A percentile compares a stretch with the other conserved stretches of the same genome.
phyloP scores from a whole-genome alignment of 2,888 invertebrate species.

The Philhelius pedissequus region DNA sequence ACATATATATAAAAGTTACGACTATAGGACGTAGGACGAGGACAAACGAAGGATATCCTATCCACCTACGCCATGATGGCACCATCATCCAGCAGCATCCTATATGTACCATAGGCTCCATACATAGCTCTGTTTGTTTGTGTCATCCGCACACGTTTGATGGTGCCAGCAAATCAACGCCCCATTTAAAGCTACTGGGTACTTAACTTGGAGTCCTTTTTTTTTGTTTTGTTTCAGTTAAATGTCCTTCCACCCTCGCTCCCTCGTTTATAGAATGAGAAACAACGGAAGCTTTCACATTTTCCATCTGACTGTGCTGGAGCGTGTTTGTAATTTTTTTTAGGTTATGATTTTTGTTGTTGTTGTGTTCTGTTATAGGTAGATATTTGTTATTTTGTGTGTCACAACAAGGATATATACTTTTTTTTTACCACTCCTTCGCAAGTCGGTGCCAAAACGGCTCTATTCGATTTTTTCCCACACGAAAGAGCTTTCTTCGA shows the following conservation, averaged over 20 bases:
- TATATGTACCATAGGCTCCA: conserved; percentile 59
- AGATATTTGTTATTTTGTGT: neutral
- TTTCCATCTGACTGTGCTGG: conserved; percentile 18
- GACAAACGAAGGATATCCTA: conserved; percentile 24
- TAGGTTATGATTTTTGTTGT: conserved; percentile 49
- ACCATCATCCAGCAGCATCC: conserved; percentile 13
- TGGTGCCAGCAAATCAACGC: conserved; percentile 61
- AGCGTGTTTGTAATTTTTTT: conserved; percentile 34
- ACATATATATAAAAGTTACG: neutral
- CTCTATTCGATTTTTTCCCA: conserved; percentile 40
- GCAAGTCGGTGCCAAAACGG: conserved; percentile 10
- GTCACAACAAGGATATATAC: conserved; percentile 36
- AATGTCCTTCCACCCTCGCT: conserved; percentile 35
- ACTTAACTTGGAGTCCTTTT: conserved; percentile 25
- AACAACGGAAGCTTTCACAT: conserved; percentile 37
- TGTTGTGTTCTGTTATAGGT: neutral
- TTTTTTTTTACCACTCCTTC: conserved; percentile 54
- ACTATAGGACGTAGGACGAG: neutral
- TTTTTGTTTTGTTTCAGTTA: neutral
- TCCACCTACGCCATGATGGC: conserved; percentile 46
- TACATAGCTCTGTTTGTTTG: conserved; percentile 58
- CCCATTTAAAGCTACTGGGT: conserved; percentile 64
- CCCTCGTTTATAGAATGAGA: too few relatives aligned
- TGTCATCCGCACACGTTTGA: conserved; percentile 60
- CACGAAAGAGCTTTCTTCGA: conserved; percentile 57